Percentiles rank a stretch among this genome's conserved stretches.
Conservation (phyloP, 53 echinoderm and acorn worm species). For the Arbacia lixula region DNA sequence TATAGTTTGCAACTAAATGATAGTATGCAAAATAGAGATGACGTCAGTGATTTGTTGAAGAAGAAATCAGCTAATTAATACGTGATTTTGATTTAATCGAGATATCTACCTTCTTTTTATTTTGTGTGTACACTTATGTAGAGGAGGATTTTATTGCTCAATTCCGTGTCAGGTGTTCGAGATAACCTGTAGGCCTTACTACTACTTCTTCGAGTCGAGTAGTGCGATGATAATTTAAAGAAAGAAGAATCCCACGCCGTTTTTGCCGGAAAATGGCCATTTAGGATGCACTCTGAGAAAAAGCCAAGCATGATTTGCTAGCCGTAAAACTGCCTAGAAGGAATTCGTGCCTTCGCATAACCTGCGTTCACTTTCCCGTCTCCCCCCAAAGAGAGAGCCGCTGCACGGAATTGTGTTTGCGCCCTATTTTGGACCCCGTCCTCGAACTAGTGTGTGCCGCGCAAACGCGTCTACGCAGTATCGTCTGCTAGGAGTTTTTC, state of each 20-base stretch:
- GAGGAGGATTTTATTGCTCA: background rate
- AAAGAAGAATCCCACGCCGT: slow-evolving; percentile 52
- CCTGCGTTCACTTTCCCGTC: too few species aligned
- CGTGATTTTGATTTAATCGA: background rate
- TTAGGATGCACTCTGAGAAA: slow-evolving; percentile 67
- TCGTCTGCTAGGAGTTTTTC: background rate
- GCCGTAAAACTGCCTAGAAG: slow-evolving; percentile 55
- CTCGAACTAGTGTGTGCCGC: slow-evolving; percentile 19
- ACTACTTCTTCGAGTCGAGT: slow-evolving; percentile 5
- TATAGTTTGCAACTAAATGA: too few species aligned
- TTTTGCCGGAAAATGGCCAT: slow-evolving; percentile 73
- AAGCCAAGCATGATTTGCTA: slow-evolving; percentile 59
- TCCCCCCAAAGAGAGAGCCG: too few species aligned
- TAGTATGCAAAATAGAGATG: too few species aligned
- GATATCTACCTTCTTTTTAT: background rate
- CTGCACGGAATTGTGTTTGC: slow-evolving; percentile 12
- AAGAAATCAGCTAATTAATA: too few species aligned
- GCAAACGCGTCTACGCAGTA: slow-evolving; percentile 4
- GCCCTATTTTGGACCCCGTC: slow-evolving; percentile 28
- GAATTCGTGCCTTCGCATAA: slow-evolving; percentile 80
- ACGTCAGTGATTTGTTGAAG: too few species aligned
- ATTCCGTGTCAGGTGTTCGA: background rate
- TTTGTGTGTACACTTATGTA: background rate
- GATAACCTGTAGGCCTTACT: slow-evolving; percentile 6
- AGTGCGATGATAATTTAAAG: slow-evolving; percentile 31